Conservation (phyloP, 2,113 vertebrate genomes). For the Oenanthe melanoleuca region DNA sequence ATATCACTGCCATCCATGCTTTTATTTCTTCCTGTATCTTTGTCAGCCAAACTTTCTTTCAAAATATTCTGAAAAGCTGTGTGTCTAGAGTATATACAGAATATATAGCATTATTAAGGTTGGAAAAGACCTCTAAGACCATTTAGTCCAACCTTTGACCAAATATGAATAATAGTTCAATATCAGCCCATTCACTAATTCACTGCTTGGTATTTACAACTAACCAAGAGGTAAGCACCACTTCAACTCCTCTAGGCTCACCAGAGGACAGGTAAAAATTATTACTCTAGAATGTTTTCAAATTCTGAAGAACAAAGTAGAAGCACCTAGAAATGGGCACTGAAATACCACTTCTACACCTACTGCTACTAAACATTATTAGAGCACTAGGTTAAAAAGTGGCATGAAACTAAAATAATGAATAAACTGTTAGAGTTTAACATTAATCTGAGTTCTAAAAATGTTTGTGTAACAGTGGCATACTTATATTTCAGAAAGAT, state of each 20-base stretch:
- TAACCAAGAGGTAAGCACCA: background rate
- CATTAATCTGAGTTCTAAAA: background rate
- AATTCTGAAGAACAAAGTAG: background rate
- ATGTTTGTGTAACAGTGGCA: background rate
- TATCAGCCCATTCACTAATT: background rate
- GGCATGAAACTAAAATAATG: background rate
- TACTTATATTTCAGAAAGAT: background rate
- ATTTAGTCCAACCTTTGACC: rapidly evolving
- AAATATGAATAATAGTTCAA: background rate
- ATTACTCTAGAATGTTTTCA: background rate
- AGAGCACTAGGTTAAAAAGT: background rate
- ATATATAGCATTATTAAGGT: background rate
- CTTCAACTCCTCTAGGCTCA: background rate
- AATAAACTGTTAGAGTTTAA: background rate
- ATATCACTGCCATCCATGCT: background rate
- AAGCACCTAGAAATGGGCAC: background rate
- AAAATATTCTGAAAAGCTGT: background rate
- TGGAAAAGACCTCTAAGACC: background rate
- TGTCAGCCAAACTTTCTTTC: background rate
- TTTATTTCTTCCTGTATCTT: background rate
- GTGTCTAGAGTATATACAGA: background rate
- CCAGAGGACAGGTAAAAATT: background rate
- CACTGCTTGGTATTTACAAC: background rate
- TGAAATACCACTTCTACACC: background rate
- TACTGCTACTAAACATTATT: background rate